These are phyloP conservation scores for Nothocercus nigrocapillus DNA, from an alignment of 2,113 vertebrate species.

Conservation along the genomic window DNA sequence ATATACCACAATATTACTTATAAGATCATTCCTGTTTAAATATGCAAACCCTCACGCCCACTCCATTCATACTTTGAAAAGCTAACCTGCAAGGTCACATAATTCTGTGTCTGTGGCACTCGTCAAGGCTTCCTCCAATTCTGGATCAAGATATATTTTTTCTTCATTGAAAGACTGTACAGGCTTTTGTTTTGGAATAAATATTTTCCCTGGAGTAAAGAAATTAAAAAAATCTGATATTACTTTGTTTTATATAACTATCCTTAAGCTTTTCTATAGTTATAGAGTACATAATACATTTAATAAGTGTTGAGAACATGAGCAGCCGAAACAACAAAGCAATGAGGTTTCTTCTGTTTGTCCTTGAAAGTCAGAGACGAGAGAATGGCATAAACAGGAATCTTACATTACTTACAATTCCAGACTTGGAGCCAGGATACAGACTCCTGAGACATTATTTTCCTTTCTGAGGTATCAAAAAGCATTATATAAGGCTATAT, in stretches of 20 bases:
- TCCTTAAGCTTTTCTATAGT: background rate
- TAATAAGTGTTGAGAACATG: background rate
- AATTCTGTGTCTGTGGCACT: slow-evolving; percentile 95
- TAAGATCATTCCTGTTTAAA: background rate
- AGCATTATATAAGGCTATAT: background rate
- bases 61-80: background rate
- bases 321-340: background rate
- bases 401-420: background rate
- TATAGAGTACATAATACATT: background rate
- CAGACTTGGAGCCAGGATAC: background rate
- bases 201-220: slow-evolving; percentile 87
- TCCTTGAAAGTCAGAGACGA: background rate
- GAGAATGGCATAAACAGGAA: background rate
- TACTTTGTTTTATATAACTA: background rate
- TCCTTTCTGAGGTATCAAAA: background rate
- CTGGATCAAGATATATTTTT: slow-evolving; percentile 91
- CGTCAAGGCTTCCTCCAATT: slow-evolving; percentile 95
- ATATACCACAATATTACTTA: background rate
- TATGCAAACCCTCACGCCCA: background rate
- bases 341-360: background rate
- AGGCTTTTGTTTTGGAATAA: slow-evolving; percentile 92
- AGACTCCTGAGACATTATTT: background rate
- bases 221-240: background rate
- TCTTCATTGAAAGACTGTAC: slow-evolving; percentile 85
- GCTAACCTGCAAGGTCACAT: slow-evolving; percentile 94